Percentiles rank a stretch among this genome's conserved stretches.
phyloP scores from a whole-genome alignment of 2,888 invertebrate species.

The Eurois occulta region DNA sequence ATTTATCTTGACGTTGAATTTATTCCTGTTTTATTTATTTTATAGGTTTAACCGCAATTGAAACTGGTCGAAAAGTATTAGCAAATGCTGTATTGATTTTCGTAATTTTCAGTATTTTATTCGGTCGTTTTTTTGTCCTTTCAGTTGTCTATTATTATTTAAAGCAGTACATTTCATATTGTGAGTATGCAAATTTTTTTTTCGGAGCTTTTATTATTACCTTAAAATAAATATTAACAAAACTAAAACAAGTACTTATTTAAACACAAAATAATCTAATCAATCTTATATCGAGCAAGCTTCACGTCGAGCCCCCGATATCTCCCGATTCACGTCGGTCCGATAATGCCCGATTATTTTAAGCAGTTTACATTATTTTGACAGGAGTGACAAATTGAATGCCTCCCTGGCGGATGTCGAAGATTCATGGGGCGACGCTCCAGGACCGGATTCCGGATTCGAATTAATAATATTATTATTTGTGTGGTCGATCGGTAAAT shows the following conservation, averaged over 20 bases:
- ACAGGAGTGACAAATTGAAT: conserved; percentile 86
- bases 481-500: conserved; percentile 50
- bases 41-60: too few relatives aligned
- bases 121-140: too few relatives aligned
- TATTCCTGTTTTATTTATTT: too few relatives aligned
- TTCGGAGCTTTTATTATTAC: too few relatives aligned
- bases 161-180: too few relatives aligned
- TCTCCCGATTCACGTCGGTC: conserved; percentile 64
- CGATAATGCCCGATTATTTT: conserved; percentile 80
- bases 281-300: conserved; percentile 33
- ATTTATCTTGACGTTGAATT: too few relatives aligned
- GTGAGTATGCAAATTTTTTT: too few relatives aligned
- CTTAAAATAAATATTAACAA: not conserved
- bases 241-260: not conserved
- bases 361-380: conserved; percentile 84
- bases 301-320: conserved; percentile 41
- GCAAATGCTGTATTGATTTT: too few relatives aligned
- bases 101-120: too few relatives aligned
- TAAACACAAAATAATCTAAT: not conserved
- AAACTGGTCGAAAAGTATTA: too few relatives aligned
- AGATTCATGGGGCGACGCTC: conserved; percentile 81
- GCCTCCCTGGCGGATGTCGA: conserved; percentile 83
- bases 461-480: conserved; percentile 77
- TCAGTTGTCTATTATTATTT: too few relatives aligned
- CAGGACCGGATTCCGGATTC: conserved; percentile 74